Base-by-base conservation (phyloP, 2,113 vertebrate genomes). In the Zapus hudsonius region DNA sequence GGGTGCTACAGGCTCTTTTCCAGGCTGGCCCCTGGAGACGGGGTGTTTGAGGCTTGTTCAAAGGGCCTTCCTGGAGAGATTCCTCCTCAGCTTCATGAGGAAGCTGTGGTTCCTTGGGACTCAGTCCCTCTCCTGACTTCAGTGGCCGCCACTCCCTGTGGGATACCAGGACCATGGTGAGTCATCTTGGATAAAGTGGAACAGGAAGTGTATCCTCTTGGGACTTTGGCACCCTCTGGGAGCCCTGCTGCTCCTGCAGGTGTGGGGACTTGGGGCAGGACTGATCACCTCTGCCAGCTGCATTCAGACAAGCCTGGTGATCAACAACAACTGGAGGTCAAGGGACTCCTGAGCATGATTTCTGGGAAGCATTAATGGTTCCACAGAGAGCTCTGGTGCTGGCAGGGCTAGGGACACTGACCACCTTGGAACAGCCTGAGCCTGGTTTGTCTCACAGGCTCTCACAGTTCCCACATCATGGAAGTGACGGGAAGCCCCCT, bases 141-240 rank as follows among this genome's bases (percentile, higher is more conserved):
- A 1, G 63, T 29, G 20, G 42, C 44, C 19, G 2, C 47, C 33
- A 23, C 29, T 64, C 61, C 61, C 7, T 64, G 29, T 44, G 38
- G 0, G 27, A 44, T 29, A 38, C 80, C 10, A 40, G 36, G 52
- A 76, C 72, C 19, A 3, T 2, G 7, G 20, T 17, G 17, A 36
- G 55, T 42, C 22, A 31, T 15, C 0, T 1, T 23, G 0, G 8
- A 3, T 44, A 17, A 10, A 27, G 19, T 2, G 42, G 38, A 61
- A 38, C 4, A 8, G 40, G 19, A 52, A 63, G 63, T 40, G 40
- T 40, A 7, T 61, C 2, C 59, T 76, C 29, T 3, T n/a, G 23
- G 55, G 27, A 42, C 81, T 36, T 25, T 6, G 10, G 15, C 25
- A 36, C 7, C 33, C 13, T 23, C 20, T 36, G 36, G 74, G 22